These are phyloP conservation scores for Cossypha polioptera DNA, from an alignment of 2,797 vertebrate genomes.

Conservation along the genomic window DNA sequence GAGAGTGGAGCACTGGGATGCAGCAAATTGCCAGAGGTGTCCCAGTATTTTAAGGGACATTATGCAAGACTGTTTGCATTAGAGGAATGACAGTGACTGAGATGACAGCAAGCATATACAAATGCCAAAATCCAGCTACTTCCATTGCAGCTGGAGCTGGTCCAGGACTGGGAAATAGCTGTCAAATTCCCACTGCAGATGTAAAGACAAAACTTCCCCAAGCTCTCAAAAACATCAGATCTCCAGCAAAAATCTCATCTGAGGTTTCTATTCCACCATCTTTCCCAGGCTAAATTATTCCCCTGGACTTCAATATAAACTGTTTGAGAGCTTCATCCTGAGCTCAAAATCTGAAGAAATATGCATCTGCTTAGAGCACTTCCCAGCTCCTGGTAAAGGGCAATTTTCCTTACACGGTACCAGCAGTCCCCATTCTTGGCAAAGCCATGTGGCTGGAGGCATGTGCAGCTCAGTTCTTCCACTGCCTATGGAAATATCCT, in stretches of 20 bases:
- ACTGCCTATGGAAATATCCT: not conserved
- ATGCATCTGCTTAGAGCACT: not conserved
- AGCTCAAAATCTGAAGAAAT: not conserved
- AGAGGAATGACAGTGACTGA: not conserved
- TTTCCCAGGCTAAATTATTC: not conserved
- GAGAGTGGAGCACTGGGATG: accelerated
- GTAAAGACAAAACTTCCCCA: not conserved
- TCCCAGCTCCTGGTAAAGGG: not conserved
- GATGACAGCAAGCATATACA: not conserved
- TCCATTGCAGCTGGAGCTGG: not conserved
- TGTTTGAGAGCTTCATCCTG: not conserved
- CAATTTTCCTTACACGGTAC: not conserved
- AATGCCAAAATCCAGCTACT: not conserved
- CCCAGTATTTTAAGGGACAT: not conserved
- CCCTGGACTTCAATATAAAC: not conserved
- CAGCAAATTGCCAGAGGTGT: not conserved
- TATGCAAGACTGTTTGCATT: not conserved
- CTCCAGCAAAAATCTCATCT: not conserved
- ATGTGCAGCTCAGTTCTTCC: not conserved
- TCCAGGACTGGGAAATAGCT: not conserved
- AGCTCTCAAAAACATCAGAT: not conserved
- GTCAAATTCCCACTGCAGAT: not conserved
- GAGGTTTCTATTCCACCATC: not conserved
- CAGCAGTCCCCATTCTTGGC: not conserved
- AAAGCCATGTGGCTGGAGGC: not conserved